Percentiles rank a stretch among this genome's conserved stretches.
Evolutionary conservation across 1,140 invertebrate species (phyloP).

Genomic region (Cardiocondyla obscurior): DNA sequence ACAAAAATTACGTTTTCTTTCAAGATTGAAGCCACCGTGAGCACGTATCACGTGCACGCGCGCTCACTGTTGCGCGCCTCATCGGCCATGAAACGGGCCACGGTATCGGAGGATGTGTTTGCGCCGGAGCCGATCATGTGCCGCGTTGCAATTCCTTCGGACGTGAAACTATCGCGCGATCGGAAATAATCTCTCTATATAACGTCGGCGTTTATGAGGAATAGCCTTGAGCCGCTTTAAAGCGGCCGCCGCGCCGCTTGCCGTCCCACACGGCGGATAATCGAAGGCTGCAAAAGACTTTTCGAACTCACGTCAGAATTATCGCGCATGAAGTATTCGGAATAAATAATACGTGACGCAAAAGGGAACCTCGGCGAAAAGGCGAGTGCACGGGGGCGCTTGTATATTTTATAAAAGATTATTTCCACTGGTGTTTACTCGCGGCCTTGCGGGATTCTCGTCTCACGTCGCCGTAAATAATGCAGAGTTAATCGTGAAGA

Average conservation of each 20-base stretch:
- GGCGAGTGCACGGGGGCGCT: not conserved
- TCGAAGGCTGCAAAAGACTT: conserved; percentile 49
- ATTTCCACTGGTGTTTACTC: conserved; percentile 26
- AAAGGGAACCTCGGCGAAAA: not conserved
- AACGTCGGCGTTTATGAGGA: conserved; percentile 30
- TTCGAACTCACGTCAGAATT: conserved; percentile 38
- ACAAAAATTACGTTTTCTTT: conserved; percentile 21
- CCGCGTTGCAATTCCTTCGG: conserved; percentile 53
- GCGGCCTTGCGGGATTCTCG: not conserved
- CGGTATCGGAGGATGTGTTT: conserved; percentile 59
- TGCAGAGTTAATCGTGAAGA: conserved; percentile 24
- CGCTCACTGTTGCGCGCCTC: not conserved
- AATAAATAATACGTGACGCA: conserved; percentile 51
- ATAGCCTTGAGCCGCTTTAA: conserved; percentile 56
- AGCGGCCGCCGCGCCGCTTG: conserved; percentile 3
- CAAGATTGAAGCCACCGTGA: not conserved
- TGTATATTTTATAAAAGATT: conserved; percentile 11
- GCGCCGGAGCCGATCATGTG: conserved; percentile 55
- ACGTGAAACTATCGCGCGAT: conserved; percentile 56
- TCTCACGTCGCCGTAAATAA: conserved; percentile 17
- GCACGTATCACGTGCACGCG: not conserved
- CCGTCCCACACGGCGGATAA: conserved; percentile 29
- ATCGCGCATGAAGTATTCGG: conserved; percentile 46
- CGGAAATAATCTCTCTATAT: conserved; percentile 59
- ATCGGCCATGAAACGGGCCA: conserved; percentile 55